A percentile compares a stretch with the other conserved stretches of the same genome.
Evolutionary conservation across 2,113 vertebrate genomes (phyloP).

Genomic region (Asarcornis scutulata): DNA sequence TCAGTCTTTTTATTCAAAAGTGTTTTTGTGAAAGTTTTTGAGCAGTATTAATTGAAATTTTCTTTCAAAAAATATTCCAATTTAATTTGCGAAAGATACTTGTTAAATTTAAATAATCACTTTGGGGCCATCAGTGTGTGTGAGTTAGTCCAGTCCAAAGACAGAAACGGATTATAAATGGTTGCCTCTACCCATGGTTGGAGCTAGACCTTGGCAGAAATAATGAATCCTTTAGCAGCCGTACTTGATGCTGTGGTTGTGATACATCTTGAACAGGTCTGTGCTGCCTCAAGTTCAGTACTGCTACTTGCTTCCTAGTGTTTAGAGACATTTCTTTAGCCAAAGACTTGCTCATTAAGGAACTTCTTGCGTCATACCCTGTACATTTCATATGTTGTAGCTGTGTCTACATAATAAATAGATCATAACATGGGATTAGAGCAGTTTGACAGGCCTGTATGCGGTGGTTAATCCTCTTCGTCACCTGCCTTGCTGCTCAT

Average conservation of each 20-base stretch:
- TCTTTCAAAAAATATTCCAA: neutral
- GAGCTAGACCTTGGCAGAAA: neutral
- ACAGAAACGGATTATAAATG: neutral
- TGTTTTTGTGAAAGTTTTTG: neutral
- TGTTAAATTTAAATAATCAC: neutral
- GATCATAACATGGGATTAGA: neutral
- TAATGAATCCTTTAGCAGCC: neutral
- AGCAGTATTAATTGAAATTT: neutral
- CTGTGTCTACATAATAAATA: neutral
- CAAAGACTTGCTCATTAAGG: neutral
- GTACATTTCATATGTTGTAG: neutral
- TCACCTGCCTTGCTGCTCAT: neutral
- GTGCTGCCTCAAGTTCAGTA: neutral
- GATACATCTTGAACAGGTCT: fast-evolving
- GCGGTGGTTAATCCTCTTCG: neutral
- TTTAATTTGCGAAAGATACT: neutral
- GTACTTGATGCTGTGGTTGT: neutral
- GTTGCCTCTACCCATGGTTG: neutral
- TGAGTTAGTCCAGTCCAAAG: neutral
- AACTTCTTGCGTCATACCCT: neutral
- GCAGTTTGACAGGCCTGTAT: neutral
- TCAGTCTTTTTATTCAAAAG: neutral
- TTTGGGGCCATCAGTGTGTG: neutral
- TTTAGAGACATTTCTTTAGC: neutral
- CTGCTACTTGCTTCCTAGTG: neutral